Evolutionary conservation across 2,888 invertebrate species (phyloP).

Genomic region (Catocala sponsa): DNA sequence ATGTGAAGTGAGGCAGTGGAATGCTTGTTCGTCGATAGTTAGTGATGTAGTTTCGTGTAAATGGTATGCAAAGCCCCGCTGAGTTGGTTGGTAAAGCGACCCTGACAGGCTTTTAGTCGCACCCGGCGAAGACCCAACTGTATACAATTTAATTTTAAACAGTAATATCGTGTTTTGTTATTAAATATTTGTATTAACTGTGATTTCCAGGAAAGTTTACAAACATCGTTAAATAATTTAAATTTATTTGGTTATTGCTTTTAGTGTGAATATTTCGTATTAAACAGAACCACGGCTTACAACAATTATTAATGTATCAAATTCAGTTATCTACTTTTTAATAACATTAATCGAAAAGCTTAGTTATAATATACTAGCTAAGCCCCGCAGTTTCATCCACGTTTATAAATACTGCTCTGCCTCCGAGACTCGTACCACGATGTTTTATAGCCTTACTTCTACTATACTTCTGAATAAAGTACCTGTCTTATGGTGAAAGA

Average conservation of each 20-base stretch:
- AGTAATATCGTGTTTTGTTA: slow-evolving; percentile 33
- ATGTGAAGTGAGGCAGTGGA: slow-evolving; percentile 18
- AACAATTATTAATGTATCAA: no score
- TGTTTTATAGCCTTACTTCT: no score
- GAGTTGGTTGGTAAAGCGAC: slow-evolving; percentile 53
- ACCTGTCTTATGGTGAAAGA: no score
- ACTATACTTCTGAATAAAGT: no score
- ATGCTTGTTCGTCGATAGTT: slow-evolving; percentile 34
- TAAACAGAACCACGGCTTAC: slow-evolving; percentile 16
- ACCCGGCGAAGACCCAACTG: slow-evolving; percentile 42
- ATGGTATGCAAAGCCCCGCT: slow-evolving; percentile 42
- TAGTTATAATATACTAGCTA: no score
- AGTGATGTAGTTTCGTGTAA: slow-evolving; percentile 39
- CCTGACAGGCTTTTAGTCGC: slow-evolving; percentile 63
- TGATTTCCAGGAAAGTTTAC: slow-evolving; percentile 29
- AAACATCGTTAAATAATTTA: slow-evolving; percentile 16
- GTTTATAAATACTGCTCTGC: no score
- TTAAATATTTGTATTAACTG: slow-evolving; percentile 35
- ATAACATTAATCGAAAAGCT: no score
- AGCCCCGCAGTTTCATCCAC: no score
- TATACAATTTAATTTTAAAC: slow-evolving; percentile 43
- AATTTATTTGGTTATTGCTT: slow-evolving; percentile 17
- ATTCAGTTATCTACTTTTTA: no score
- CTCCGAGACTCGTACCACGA: no score
- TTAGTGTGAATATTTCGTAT: slow-evolving; percentile 6